Base-by-base conservation (phyloP, 2,113 vertebrate species). In the Chunga burmeisteri region DNA sequence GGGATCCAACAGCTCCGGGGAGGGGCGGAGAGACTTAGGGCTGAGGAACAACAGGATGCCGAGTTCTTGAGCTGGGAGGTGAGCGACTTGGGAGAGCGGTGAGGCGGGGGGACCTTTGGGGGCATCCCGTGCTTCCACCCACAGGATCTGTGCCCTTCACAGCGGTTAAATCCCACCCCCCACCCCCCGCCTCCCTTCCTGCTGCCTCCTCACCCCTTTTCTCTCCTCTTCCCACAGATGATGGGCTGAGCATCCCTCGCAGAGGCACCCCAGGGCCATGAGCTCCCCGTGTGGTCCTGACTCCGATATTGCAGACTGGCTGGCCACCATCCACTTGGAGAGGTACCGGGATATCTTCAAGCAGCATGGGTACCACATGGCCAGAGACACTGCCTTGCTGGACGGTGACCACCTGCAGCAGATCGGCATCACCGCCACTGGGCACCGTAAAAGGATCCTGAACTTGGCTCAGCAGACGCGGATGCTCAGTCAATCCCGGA, bases 371-470 rank as follows among this genome's bases (percentile, higher is more conserved):
- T 98, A 99, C 96, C 96, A 98, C 2, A 94, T 97, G 52, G 99
- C 98, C 36, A 84, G 96, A 86, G 99, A 99, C 50, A 97, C 98
- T 53, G 56, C 85, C 34, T 98, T 93, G 23, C 98, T 99, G 95
- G 98, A 99, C 22, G 97, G 98, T 9, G 94, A 98, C 23, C 97
- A 98, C 10, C 96, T 99, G 92, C 98, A 98, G 94, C 98, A 98
- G 94, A 96, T 99, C 25, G 99, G 99, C 16, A 86, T 99, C 95
- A 98, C 96, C 0, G 99, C 99, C 91, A 99, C 99, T 0, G 99
- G 99, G 86, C 99, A 99, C 98, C 98, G 99, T 97, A 99, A 99
- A 94, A 98, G 99, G 87, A 99, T 99, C 94, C 97, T 99, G 49
- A 98, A 98, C 88, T 93, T 99, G 87, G 98, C 97, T 5, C 94